These are phyloP conservation scores for Nomada ferruginata DNA, from an alignment of 2,888 invertebrate genomes.

Conservation along the genomic window DNA sequence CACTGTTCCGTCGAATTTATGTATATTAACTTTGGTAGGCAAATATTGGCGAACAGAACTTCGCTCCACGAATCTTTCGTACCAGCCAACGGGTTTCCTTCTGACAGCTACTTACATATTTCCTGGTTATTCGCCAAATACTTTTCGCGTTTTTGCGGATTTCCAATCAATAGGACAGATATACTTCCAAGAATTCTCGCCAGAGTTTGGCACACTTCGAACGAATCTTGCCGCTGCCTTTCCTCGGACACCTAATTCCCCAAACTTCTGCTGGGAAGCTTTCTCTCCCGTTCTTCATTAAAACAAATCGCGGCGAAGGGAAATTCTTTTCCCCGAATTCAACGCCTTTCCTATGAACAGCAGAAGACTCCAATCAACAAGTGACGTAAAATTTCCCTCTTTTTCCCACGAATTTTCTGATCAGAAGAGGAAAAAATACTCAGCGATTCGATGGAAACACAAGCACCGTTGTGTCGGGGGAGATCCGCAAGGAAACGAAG, in stretches of 20 bases:
- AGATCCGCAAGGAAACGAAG: too few species aligned
- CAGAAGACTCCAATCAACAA: too few species aligned
- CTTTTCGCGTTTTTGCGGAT: background rate
- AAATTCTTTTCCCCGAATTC: too few species aligned
- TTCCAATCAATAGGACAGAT: constrained; percentile 17
- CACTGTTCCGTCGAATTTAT: too few species aligned
- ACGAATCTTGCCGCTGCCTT: background rate
- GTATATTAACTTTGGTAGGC: background rate
- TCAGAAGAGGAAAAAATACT: too few species aligned
- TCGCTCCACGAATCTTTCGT: background rate
- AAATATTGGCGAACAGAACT: background rate
- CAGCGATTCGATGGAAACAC: too few species aligned
- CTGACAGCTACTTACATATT: background rate
- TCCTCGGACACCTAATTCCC: background rate
- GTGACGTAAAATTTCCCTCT: too few species aligned
- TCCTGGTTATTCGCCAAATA: constrained; percentile 20
- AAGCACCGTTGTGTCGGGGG: too few species aligned
- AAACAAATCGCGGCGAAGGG: background rate
- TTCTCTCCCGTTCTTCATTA: too few species aligned
- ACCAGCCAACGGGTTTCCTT: background rate
- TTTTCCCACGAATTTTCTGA: too few species aligned
- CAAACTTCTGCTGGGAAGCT: background rate
- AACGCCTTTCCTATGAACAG: too few species aligned
- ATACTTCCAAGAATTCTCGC: constrained; percentile 4
- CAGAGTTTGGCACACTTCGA: constrained; percentile 6